phyloP scores from a whole-genome alignment of 2,888 invertebrate genomes.

The Eremobia ochroleuca region DNA sequence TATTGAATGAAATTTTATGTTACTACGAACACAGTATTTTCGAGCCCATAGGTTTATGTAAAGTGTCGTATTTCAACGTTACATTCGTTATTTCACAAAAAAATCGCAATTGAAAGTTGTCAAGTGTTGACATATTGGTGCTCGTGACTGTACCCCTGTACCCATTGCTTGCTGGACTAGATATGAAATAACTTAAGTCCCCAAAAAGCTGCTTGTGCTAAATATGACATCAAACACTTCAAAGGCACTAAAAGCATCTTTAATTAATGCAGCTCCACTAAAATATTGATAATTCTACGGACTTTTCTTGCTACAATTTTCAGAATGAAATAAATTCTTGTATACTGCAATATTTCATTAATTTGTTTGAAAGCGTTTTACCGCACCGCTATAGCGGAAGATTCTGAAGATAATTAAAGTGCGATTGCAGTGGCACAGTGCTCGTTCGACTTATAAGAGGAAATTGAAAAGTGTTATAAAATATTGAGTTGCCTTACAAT shows the following conservation, averaged over 20 bases:
- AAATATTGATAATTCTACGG: conserved; percentile 25
- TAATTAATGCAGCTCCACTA: conserved; percentile 24
- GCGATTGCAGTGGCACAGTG: conserved; percentile 57
- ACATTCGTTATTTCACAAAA: too few relatives aligned
- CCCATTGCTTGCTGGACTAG: neutral
- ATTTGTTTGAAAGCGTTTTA: conserved; percentile 53
- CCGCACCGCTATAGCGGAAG: conserved; percentile 47
- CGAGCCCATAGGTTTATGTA: too few relatives aligned
- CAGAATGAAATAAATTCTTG: conserved; percentile 44
- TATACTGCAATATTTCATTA: conserved; percentile 61
- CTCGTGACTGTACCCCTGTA: neutral
- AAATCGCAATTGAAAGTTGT: too few relatives aligned
- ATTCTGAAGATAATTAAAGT: conserved; percentile 67
- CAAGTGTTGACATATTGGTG: too few relatives aligned
- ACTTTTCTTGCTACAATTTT: conserved; percentile 34
- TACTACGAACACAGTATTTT: too few relatives aligned
- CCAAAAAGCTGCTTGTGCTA: neutral
- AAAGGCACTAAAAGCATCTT: neutral
- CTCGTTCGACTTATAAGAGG: conserved; percentile 48
- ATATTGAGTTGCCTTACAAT: conserved; percentile 26
- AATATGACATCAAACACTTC: conserved; percentile 1
- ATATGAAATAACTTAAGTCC: neutral
- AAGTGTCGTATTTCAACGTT: too few relatives aligned
- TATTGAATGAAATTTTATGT: too few relatives aligned
- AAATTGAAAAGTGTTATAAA: conserved; percentile 63